Base-by-base conservation (phyloP, 2,797 vertebrate species). In the Scleropages formosus region DNA sequence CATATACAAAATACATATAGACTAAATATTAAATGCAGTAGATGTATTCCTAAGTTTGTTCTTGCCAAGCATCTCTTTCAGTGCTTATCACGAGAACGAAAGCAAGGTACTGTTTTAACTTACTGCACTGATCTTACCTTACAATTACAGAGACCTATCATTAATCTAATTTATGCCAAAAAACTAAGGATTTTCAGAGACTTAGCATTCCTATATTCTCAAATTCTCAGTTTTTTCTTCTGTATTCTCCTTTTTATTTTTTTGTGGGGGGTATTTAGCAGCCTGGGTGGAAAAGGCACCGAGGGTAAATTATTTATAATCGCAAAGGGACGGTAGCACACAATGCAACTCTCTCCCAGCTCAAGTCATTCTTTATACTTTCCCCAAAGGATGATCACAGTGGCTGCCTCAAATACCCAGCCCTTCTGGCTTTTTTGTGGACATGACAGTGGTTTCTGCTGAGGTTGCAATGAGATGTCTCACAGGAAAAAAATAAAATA, bases 401-500 rank as follows among this genome's bases (percentile, higher is more conserved):
- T 44, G 7, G 22, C 46, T 4, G 44, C 6, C 46, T 47, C 9
- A n/a, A 22, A 4, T 15, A 16, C 4, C 46, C 66, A 68, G 46
- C 22, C 1, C 66, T 47, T 39, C 44, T 6, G 66, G 13, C 44
- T n/a, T 22, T 15, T 49, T n/a, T 11, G n/a, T 68, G 65, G 20
- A 46, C 65, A 22, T 39, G 47, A 4, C 22, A 8, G 11, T 10
- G n/a, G 16, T 46, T 66, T 66, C 64, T 46, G 39, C 16, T 7
- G 39, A 44, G 64, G n/a, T n/a, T n/a, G n/a, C n/a, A n/a, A n/a
- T n/a, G n/a, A n/a, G n/a, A 39, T 31, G 39, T 6, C 31, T 39
- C 64, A 12, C 31, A 22, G 18, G 64, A 66, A 66, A 20, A 24
- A 47, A 68, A 68, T 47, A 68, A 24, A 24, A 47, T 67, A 20